phyloP scores from a whole-genome alignment of 2,888 invertebrate genomes.

The Heliconius charithonia region DNA sequence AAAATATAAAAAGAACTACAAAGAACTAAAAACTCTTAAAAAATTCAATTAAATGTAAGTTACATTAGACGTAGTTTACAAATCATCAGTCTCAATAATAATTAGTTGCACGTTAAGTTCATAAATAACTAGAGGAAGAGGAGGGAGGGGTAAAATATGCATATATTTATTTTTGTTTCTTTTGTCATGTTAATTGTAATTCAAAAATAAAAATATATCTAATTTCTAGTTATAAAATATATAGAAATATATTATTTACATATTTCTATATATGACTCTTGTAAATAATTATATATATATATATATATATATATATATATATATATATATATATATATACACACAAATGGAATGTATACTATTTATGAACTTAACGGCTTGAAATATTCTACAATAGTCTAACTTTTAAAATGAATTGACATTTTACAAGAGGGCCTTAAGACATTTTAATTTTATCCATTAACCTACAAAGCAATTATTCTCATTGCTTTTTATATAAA shows the following conservation, averaged over 20 bases:
- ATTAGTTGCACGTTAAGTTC: slow-evolving; percentile 17
- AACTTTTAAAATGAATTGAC: slow-evolving; percentile 20
- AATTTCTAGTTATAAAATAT: too few relatives aligned
- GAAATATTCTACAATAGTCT: slow-evolving; percentile 8
- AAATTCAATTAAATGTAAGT: slow-evolving; percentile 21
- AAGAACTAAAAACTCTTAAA: slow-evolving; percentile 22
- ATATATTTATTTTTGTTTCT: not conserved
- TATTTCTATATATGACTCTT: too few relatives aligned
- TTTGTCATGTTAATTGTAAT: not conserved
- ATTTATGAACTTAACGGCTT: slow-evolving; percentile 13
- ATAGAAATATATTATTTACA: too few relatives aligned
- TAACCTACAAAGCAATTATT: not conserved
- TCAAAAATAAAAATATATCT: not conserved
- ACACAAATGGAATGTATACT: not conserved
- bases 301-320: too few relatives aligned
- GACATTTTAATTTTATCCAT: slow-evolving; percentile 3
- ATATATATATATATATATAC: too few relatives aligned
- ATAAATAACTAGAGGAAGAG: not conserved
- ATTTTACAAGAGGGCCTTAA: slow-evolving; percentile 30
- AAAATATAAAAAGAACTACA: slow-evolving; percentile 22
- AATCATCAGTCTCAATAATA: slow-evolving; percentile 46
- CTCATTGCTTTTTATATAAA: not conserved
- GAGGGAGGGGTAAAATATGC: not conserved
- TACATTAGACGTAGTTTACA: slow-evolving; percentile 39
- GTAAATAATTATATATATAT: too few relatives aligned